phyloP scores from a whole-genome alignment of 2,888 invertebrate genomes.

The Drosophila anceps region DNA sequence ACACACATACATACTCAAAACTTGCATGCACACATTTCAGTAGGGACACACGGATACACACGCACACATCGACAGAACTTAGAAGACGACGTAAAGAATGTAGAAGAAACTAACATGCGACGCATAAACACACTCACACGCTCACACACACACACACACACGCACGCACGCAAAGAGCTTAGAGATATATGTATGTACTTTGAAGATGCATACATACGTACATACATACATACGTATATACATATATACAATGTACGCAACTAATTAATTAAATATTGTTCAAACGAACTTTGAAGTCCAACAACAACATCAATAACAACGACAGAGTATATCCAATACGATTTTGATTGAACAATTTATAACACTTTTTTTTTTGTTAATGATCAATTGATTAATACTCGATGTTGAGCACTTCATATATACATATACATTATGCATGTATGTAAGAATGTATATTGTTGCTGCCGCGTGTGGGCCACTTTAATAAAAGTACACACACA shows the following conservation, averaged over 20 bases:
- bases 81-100: conserved; percentile 64
- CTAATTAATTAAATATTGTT: conserved; percentile 66
- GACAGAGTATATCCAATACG: conserved; percentile 35
- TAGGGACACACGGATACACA: conserved; percentile 28
- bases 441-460: conserved; percentile 4
- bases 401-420: conserved; percentile 19
- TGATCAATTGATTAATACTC: conserved; percentile 35
- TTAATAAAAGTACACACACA: conserved; percentile 8
- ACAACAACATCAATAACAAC: conserved; percentile 52
- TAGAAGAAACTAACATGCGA: conserved; percentile 67
- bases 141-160: conserved; percentile 39
- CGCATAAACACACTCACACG: conserved; percentile 49
- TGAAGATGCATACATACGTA: conserved; percentile 15
- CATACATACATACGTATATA: conserved; percentile 1
- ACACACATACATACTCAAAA: conserved; percentile 23
- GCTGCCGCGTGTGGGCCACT: conserved; percentile 21
- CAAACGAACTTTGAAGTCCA: conserved; percentile 28
- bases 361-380: conserved; percentile 38
- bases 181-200: conserved; percentile 54
- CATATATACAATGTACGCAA: conserved; percentile 41
- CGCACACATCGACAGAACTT: conserved; percentile 45
- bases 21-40: not conserved
- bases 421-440: not conserved
- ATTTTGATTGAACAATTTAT: conserved; percentile 29
- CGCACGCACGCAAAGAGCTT: conserved; percentile 47